phyloP scores from a whole-genome alignment of 2,888 invertebrate genomes.

The Alloplasta piceator region DNA sequence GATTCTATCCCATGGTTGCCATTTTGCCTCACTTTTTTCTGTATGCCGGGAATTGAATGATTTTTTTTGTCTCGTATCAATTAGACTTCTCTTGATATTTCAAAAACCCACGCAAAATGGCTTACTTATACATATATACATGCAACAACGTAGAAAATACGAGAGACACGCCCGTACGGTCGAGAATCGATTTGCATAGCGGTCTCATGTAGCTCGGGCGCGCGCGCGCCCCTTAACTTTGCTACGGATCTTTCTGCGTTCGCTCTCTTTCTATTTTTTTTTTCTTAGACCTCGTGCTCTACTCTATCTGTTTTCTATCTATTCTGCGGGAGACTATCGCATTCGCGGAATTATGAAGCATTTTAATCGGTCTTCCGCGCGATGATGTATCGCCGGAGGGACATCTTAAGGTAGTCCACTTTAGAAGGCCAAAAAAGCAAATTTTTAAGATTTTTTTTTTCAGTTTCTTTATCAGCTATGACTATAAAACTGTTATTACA shows the following conservation, averaged over 20 bases:
- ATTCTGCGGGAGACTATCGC: slow-evolving; percentile 34
- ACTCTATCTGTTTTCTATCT: no score
- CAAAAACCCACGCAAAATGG: no score
- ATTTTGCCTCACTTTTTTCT: no score
- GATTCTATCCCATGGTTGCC: no score
- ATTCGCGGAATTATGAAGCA: slow-evolving; percentile 67
- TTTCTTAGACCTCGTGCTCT: not conserved
- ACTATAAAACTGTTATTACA: no score
- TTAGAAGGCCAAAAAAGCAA: no score
- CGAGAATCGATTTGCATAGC: slow-evolving; percentile 69
- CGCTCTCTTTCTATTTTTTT: slow-evolving; percentile 51
- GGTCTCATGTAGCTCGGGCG: slow-evolving; percentile 46
- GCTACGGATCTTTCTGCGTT: slow-evolving; percentile 27
- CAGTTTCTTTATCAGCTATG: no score
- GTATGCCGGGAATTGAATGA: no score
- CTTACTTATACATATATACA: not conserved
- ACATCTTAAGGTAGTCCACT: slow-evolving; percentile 59
- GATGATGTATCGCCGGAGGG: slow-evolving; percentile 58
- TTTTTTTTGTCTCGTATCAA: no score
- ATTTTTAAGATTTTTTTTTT: no score
- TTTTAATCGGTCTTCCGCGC: slow-evolving; percentile 65
- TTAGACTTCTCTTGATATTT: no score
- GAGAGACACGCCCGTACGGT: slow-evolving; percentile 53
- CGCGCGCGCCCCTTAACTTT: slow-evolving; percentile 23
- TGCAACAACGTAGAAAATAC: slow-evolving; percentile 10